Conservation (phyloP, 2,113 vertebrate genomes). For the Hippocampus mohnikei region DNA sequence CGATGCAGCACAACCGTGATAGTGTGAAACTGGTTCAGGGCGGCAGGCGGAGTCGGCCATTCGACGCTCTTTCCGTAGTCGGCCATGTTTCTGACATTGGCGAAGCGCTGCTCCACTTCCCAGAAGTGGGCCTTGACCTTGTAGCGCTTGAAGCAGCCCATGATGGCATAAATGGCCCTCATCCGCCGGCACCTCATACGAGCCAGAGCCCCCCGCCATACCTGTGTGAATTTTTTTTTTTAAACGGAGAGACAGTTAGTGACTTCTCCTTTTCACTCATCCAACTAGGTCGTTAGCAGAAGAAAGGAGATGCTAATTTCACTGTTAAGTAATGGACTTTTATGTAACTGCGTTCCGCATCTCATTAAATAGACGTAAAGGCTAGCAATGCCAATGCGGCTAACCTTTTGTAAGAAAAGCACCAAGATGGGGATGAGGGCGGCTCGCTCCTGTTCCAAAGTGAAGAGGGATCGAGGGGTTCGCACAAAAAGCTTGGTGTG, state of each 20-base stretch:
- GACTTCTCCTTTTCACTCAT: conserved; percentile 30
- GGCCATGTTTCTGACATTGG: conserved; percentile 71
- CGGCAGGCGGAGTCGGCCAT: conserved; percentile 78
- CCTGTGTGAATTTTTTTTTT: conserved; percentile 56
- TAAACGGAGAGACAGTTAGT: neutral
- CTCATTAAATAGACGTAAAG: conserved; percentile 32
- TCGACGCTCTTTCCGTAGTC: conserved; percentile 79
- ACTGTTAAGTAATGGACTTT: conserved; percentile 40
- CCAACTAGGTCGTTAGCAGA: conserved; percentile 55
- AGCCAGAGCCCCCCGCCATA: conserved; percentile 86
- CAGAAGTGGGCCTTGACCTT: conserved; percentile 83
- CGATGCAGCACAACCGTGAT: conserved; percentile 77
- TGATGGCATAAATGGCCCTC: conserved; percentile 80
- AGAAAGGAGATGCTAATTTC: conserved; percentile 28
- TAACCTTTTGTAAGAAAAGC: conserved; percentile 91
- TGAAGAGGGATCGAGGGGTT: conserved; percentile 80
- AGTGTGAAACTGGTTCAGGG: conserved; percentile 78
- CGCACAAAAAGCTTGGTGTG: conserved; percentile 87
- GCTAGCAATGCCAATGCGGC: neutral
- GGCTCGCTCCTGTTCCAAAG: conserved; percentile 81
- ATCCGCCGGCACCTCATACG: conserved; percentile 75
- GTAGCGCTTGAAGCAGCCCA: conserved; percentile 83
- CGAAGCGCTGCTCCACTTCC: conserved; percentile 79
- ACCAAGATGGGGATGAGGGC: conserved; percentile 89
- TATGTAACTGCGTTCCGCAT: conserved; percentile 45